Evolutionary conservation across 2,113 vertebrate species (phyloP), one percentile per base, ranked within the genome.

Genomic region (Siniperca knerii): DNA sequence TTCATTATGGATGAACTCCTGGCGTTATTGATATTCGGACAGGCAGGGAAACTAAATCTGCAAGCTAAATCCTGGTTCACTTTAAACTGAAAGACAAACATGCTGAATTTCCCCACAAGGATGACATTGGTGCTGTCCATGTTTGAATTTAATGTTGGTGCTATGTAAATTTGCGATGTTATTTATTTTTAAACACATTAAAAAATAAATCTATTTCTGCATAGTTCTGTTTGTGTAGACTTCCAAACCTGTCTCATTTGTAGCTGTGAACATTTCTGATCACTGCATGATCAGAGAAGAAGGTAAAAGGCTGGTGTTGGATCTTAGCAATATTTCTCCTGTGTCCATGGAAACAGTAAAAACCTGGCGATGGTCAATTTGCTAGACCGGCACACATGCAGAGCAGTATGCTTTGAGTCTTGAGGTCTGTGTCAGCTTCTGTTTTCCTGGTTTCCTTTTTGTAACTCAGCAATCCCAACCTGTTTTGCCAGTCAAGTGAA

Each of bases 261-360:
- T 48, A 46, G 55, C 75, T 79, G 35, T 73, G 48, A 83, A 58
- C 6, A 71, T 70, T 74, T 80, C 48, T 77, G 44, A 82, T 72
- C 13, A 12, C 57, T 46, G 40, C 62, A 13, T 62, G 40, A 68
- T 70, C 66, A 70, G 54, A 83, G 40, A 23, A 40, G 55, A 48
- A 76, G 20, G 60, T 61, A 83, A 72, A 75, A 83, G 8, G 66
- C 52, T 70, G 55, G 44, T 29, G 42, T 33, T 77, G 33, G 74
- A 64, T 71, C 58, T 62, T 54, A 44, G 70, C 54, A 86, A 50
- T 81, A 81, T 84, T 79, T 87, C 60, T 80, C 68, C 73, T 37
- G 84, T 93, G 85, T 81, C 88, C 90, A 92, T 91, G 90, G 90
- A 84, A 92, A 93, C 92, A n/a, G 75, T 84, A 75, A 55, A 91